These are phyloP conservation scores for Apamea crenata DNA, from an alignment of 2,888 invertebrate genomes.

Conservation along the genomic window DNA sequence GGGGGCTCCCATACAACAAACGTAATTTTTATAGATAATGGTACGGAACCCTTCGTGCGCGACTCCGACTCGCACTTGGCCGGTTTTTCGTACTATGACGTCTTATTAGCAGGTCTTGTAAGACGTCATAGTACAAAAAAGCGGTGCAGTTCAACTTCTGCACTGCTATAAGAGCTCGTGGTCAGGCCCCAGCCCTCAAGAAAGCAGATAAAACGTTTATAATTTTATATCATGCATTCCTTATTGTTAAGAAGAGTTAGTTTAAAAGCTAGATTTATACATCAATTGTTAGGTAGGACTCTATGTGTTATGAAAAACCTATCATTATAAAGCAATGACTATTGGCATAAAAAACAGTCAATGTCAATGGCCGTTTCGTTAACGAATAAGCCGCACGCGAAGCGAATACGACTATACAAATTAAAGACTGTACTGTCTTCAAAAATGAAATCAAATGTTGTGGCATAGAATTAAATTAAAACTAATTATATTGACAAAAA, in stretches of 20 bases:
- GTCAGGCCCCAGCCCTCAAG: neutral
- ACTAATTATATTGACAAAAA: slow-evolving; percentile 10
- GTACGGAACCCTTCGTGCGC: too few species aligned
- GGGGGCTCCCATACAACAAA: too few species aligned
- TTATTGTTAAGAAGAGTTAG: slow-evolving; percentile 23
- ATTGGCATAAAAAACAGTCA: neutral
- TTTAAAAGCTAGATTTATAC: slow-evolving; percentile 35
- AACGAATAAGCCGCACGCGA: slow-evolving; percentile 17
- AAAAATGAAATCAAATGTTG: slow-evolving; percentile 2
- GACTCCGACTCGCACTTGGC: too few species aligned
- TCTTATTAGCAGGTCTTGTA: too few species aligned
- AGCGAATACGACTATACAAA: slow-evolving; percentile 10
- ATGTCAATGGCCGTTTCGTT: slow-evolving; percentile 25
- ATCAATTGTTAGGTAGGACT: slow-evolving; percentile 1
- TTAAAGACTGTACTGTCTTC: slow-evolving; percentile 17
- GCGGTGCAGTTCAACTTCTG: too few species aligned
- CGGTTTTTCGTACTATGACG: too few species aligned
- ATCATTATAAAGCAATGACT: neutral
- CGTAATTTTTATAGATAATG: too few species aligned
- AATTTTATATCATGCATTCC: slow-evolving; percentile 18
- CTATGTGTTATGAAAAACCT: neutral
- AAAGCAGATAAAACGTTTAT: neutral
- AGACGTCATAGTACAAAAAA: too few species aligned
- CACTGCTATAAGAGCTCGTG: too few species aligned
- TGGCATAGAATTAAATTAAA: slow-evolving; percentile 8